phyloP scores from a whole-genome alignment of 1,140 invertebrate species.

The Anoplolepis gracilipes region DNA sequence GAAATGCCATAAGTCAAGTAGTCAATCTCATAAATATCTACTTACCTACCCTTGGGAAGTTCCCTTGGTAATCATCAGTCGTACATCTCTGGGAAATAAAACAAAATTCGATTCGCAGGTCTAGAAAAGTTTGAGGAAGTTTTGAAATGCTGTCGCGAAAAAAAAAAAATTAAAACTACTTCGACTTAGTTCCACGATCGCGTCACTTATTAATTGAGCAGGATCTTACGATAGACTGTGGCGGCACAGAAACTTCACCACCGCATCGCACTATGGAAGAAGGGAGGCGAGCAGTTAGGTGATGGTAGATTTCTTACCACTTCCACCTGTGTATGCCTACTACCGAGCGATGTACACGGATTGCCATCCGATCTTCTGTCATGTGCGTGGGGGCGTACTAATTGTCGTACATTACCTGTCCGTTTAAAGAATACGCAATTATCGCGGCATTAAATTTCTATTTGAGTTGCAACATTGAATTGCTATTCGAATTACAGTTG shows the following conservation, averaged over 20 bases:
- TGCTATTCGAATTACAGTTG: background rate
- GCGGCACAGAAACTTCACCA: conserved; percentile 60
- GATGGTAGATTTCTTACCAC: conserved; percentile 75
- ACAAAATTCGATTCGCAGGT: background rate
- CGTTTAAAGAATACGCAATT: conserved; percentile 44
- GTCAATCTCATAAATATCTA: conserved; percentile 27
- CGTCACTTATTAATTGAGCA: conserved; percentile 78
- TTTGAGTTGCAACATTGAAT: conserved; percentile 29
- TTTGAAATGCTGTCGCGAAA: background rate
- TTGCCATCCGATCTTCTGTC: background rate
- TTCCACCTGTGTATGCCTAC: conserved; percentile 62
- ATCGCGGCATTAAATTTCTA: conserved; percentile 46
- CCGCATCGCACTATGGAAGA: conserved; percentile 60
- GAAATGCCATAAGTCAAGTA: background rate
- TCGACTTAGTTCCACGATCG: conserved; percentile 30
- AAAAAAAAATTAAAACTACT: background rate
- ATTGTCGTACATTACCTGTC: conserved; percentile 63
- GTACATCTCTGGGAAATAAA: conserved; percentile 9
- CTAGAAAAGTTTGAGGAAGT: background rate
- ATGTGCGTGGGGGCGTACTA: conserved; percentile 55
- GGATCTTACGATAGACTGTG: conserved; percentile 77
- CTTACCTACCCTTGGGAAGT: conserved; percentile 29
- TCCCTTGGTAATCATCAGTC: conserved; percentile 19
- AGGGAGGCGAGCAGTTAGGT: conserved; percentile 65
- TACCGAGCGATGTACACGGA: background rate